phyloP scores from a whole-genome alignment of 1,140 invertebrate species.

The Anthonomus grandis region DNA sequence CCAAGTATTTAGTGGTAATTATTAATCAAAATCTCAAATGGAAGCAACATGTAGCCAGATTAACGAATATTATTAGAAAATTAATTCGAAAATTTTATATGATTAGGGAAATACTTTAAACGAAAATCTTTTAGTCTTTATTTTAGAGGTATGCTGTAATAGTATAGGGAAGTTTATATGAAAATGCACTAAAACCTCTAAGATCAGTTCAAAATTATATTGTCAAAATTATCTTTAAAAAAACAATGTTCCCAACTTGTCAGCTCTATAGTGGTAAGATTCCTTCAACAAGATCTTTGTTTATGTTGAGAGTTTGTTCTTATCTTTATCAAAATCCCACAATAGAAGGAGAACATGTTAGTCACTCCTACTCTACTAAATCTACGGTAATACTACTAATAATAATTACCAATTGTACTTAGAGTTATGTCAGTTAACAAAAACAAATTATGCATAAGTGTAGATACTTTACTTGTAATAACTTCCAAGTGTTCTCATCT shows the following conservation, averaged over 20 bases:
- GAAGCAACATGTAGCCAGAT: background rate
- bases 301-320: background rate
- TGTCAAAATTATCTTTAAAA: background rate
- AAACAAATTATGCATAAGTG: background rate
- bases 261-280: background rate
- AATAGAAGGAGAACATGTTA: background rate
- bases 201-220: background rate
- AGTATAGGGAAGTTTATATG: background rate
- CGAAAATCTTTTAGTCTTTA: background rate
- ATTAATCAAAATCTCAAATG: background rate
- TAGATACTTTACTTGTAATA: background rate
- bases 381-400: background rate
- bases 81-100: conserved; percentile 6
- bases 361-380: background rate
- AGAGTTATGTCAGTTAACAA: too few relatives aligned
- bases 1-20: conserved; percentile 3
- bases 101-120: conserved; percentile 12
- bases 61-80: background rate
- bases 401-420: background rate
- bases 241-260: too few relatives aligned
- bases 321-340: background rate
- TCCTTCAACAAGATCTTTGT: background rate
- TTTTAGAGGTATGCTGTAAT: background rate
- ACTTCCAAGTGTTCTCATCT: background rate
- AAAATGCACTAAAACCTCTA: background rate